Percentiles rank a stretch among this genome's conserved stretches.
These are phyloP conservation scores for Phrynocephalus vlangalii DNA, from an alignment of 2,797 vertebrate genomes.

Conservation along the genomic window DNA sequence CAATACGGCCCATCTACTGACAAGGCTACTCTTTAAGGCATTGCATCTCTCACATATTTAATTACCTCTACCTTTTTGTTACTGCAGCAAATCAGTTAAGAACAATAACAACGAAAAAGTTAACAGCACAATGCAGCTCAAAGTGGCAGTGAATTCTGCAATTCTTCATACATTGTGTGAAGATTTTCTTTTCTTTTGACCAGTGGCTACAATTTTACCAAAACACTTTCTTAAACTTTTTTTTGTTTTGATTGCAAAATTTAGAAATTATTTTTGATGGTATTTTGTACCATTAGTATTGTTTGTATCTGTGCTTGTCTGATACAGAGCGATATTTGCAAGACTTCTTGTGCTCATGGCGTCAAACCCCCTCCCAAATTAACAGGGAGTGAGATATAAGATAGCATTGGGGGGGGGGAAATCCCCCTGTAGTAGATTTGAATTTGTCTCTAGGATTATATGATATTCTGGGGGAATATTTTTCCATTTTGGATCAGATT, in stretches of 20 bases:
- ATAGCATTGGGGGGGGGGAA: slow-evolving; percentile 4
- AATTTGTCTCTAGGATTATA: slow-evolving; percentile 14
- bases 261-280: not conserved
- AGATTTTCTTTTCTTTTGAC: not conserved
- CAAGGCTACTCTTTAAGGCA: too few relatives aligned
- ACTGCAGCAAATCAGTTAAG: too few relatives aligned
- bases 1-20: too few relatives aligned
- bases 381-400: not conserved
- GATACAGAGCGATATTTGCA: not conserved
- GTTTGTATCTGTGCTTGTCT: not conserved
- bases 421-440: slow-evolving; percentile 10
- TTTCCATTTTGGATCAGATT: slow-evolving; percentile 43
- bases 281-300: not conserved
- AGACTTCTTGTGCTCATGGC: not conserved
- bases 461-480: slow-evolving; percentile 10
- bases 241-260: not conserved
- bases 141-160: too few relatives aligned
- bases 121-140: too few relatives aligned
- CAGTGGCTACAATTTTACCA: not conserved
- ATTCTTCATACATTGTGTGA: not conserved
- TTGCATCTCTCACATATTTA: too few relatives aligned
- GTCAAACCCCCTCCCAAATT: not conserved
- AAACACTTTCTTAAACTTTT: not conserved
- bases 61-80: too few relatives aligned
- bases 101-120: too few relatives aligned